A percentile compares a stretch with the other conserved stretches of the same genome.
Evolutionary conservation across 2,113 vertebrate species (phyloP).

Genomic region (Pristiophorus japonicus): DNA sequence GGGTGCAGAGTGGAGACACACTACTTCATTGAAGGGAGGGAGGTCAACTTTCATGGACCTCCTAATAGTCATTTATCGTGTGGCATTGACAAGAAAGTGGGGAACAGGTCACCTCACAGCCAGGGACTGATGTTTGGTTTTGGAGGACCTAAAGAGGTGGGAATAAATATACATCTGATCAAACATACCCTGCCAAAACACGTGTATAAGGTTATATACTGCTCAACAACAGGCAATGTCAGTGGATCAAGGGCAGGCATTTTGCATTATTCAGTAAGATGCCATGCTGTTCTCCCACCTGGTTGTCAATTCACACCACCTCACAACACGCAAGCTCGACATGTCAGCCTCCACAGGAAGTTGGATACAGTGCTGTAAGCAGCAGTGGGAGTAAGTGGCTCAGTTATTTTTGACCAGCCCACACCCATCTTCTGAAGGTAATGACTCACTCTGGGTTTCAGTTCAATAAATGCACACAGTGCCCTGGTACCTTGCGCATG

Average conservation of each 20-base stretch:
- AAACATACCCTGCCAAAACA: not conserved
- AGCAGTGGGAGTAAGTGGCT: not conserved
- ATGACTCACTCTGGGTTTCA: not conserved
- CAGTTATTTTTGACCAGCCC: conserved; percentile 5
- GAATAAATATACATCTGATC: not conserved
- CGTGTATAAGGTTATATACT: not conserved
- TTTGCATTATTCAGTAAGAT: conserved; percentile 18
- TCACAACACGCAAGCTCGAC: not conserved
- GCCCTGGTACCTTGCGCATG: not conserved
- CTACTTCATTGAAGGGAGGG: not conserved
- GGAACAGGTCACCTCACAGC: not conserved
- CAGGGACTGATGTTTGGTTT: not conserved
- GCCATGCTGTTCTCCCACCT: conserved; percentile 16
- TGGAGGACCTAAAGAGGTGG: not conserved
- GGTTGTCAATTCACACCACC: conserved; percentile 24
- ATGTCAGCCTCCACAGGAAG: not conserved
- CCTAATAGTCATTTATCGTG: not conserved
- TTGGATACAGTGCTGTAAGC: not conserved
- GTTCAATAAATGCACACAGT: not conserved
- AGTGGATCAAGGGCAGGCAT: not conserved
- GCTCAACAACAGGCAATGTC: not conserved
- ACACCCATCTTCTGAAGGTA: not conserved
- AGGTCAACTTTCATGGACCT: not conserved
- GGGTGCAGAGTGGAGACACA: not conserved
- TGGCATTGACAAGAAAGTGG: not conserved